Conservation (phyloP, 2,113 vertebrate species). For the Spermophilus dauricus region DNA sequence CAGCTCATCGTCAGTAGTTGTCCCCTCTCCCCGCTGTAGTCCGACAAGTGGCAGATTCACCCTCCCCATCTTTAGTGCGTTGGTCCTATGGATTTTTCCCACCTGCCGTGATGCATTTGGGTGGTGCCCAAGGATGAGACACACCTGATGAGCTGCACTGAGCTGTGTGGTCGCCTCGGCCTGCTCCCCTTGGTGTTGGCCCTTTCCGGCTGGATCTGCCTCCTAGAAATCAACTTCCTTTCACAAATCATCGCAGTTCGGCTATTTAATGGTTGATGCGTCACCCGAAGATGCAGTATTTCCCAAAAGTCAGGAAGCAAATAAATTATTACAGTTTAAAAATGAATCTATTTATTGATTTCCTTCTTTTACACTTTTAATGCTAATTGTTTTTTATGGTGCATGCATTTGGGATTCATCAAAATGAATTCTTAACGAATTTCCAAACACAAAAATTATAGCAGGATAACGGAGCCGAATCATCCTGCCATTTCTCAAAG, state of each 20-base stretch:
- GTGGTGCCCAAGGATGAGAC: background rate
- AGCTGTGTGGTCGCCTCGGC: too few species aligned
- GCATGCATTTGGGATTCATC: constrained; percentile 81
- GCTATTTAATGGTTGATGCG: constrained; percentile 64
- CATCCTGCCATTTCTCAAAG: constrained; percentile 49
- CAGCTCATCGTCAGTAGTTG: background rate
- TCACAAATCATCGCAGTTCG: constrained; percentile 66
- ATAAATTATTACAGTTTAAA: constrained; percentile 85
- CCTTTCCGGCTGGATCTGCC: background rate
- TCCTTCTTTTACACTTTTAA: constrained; percentile 81
- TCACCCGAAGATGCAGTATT: constrained; percentile 80
- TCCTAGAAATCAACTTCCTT: background rate
- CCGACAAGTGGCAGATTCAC: background rate
- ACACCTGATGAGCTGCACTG: rapidly evolving
- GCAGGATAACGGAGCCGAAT: constrained; percentile 6
- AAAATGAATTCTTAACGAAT: constrained; percentile 79
- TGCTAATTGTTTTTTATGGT: constrained; percentile 86
- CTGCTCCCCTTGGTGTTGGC: background rate
- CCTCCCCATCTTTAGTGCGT: background rate
- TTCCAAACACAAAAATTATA: constrained; percentile 79
- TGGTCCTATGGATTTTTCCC: background rate
- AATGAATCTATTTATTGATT: constrained; percentile 85
- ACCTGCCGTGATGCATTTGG: background rate
- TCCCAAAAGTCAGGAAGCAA: constrained; percentile 85
- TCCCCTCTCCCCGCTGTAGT: background rate